These are phyloP conservation scores for Anagrus nilaparvatae DNA, from an alignment of 1,140 invertebrate genomes.

Conservation along the genomic window DNA sequence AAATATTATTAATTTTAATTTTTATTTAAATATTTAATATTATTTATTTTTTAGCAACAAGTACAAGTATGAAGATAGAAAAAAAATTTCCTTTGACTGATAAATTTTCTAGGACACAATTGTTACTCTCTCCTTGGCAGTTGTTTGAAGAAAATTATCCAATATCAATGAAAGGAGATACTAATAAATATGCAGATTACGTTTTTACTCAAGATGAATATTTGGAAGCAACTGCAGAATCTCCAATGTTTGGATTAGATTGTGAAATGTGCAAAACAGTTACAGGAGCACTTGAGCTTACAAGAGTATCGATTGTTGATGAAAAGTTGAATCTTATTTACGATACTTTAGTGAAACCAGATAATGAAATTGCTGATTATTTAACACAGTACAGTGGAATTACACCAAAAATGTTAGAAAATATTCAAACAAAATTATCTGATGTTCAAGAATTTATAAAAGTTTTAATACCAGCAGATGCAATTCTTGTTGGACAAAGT, in stretches of 20 bases:
- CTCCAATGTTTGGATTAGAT: conserved; percentile 83
- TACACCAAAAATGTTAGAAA: conserved; percentile 57
- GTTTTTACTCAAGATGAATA: conserved; percentile 73
- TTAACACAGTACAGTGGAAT: conserved; percentile 78
- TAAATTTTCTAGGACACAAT: conserved; percentile 63
- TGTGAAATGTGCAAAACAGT: conserved; percentile 90
- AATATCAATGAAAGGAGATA: conserved; percentile 60
- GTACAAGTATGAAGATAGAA: conserved; percentile 4
- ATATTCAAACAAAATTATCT: conserved; percentile 61
- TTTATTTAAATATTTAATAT: no score
- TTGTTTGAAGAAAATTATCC: conserved; percentile 80
- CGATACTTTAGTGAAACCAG: conserved; percentile 76
- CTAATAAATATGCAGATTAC: conserved; percentile 43
- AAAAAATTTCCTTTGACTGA: conserved; percentile 43
- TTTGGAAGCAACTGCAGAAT: conserved; percentile 57
- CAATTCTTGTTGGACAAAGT: conserved; percentile 87
- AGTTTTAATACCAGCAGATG: conserved; percentile 68
- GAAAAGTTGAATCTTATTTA: conserved; percentile 66
- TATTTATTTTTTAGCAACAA: no score
- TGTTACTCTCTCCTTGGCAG: conserved; percentile 71
- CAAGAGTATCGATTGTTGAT: conserved; percentile 77
- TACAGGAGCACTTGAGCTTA: conserved; percentile 60
- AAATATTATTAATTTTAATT: no score
- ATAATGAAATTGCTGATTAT: conserved; percentile 76
- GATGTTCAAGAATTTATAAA: conserved; percentile 72